Percentiles rank a stretch among this genome's conserved stretches.
phyloP scores from a whole-genome alignment of 2,797 vertebrate species.

The Sciurus carolinensis region DNA sequence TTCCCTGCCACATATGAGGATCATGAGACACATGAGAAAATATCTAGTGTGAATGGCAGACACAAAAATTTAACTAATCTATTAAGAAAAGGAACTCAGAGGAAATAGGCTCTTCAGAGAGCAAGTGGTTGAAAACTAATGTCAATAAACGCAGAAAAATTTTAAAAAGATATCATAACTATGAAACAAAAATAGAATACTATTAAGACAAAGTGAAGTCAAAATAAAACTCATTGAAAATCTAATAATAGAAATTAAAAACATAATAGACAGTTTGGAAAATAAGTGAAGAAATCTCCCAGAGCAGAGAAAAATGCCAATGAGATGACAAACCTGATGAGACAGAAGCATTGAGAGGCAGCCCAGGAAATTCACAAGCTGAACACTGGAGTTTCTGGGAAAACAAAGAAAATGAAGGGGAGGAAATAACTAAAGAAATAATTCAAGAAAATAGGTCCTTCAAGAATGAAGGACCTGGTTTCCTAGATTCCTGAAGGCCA shows the following conservation, averaged over 20 bases:
- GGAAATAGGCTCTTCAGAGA: neutral
- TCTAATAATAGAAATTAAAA: neutral
- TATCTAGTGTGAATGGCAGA: neutral
- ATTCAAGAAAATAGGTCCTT: conserved; percentile 14
- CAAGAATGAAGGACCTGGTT: neutral
- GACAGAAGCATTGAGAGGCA: neutral
- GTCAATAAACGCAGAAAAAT: neutral
- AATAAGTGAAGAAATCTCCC: neutral
- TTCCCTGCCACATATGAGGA: neutral
- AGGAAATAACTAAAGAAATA: neutral
- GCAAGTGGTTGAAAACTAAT: neutral
- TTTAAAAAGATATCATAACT: neutral
- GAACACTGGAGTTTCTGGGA: neutral
- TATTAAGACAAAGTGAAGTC: neutral
- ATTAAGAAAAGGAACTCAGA: neutral
- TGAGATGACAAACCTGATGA: neutral
- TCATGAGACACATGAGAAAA: neutral
- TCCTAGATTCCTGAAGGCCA: neutral
- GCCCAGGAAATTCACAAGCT: neutral
- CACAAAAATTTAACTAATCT: neutral
- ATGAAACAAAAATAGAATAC: neutral
- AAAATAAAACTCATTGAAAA: conserved; percentile 20
- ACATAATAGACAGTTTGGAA: neutral
- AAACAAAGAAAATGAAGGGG: neutral
- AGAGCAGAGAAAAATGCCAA: neutral